These are phyloP conservation scores for Thecophora atra DNA, from an alignment of 2,888 invertebrate genomes.

Conservation along the genomic window DNA sequence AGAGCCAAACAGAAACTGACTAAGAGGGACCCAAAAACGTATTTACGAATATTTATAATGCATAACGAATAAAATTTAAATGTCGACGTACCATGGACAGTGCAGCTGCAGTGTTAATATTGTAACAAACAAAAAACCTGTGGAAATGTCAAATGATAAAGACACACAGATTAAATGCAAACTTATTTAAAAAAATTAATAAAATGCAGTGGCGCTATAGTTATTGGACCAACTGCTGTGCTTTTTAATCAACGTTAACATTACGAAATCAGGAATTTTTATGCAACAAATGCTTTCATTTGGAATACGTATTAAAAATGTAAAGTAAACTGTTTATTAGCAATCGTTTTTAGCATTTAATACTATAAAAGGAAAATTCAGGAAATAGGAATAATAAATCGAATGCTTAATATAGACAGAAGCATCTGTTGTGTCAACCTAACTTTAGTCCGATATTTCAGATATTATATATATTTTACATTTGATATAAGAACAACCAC, in stretches of 20 bases:
- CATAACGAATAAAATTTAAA: no score
- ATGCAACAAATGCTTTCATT: background rate
- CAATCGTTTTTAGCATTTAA: background rate
- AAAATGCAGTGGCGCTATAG: no score
- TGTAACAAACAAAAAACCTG: no score
- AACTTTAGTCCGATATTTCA: background rate
- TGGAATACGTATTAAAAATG: background rate
- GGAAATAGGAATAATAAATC: background rate
- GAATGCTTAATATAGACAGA: constrained; percentile 25
- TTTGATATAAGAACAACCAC: background rate
- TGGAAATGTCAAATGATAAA: no score
- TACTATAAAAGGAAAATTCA: background rate
- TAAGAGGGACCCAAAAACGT: no score
- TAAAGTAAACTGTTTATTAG: background rate
- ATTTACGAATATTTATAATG: no score
- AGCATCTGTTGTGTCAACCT: constrained; percentile 8
- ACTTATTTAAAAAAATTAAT: no score
- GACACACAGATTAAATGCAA: no score
- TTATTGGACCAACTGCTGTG: background rate
- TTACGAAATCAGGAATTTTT: background rate
- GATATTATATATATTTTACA: no score
- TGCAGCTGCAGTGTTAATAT: no score
- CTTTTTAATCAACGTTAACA: background rate
- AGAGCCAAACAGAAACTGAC: no score
- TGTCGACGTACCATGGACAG: no score